phyloP scores from a whole-genome alignment of 2,113 vertebrate species.

The Amblyornis subalaris region DNA sequence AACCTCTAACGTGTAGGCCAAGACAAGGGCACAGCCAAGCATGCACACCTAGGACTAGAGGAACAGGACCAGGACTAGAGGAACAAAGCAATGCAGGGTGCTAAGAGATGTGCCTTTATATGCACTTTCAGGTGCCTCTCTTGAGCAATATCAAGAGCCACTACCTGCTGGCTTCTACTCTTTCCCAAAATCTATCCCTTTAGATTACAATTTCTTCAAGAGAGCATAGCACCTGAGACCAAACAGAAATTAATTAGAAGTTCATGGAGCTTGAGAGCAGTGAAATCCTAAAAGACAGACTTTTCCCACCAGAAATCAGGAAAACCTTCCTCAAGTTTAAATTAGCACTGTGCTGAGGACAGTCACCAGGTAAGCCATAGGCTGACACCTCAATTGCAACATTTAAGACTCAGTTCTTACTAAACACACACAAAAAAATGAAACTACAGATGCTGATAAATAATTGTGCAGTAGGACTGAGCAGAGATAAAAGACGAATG shows the following conservation, averaged over 20 bases:
- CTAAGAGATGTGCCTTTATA: background rate
- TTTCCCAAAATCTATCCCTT: background rate
- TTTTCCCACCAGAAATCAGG: background rate
- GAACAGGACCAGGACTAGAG: background rate
- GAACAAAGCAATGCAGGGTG: background rate
- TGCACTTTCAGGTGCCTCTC: background rate
- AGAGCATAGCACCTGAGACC: background rate
- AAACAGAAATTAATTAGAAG: background rate
- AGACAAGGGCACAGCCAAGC: background rate
- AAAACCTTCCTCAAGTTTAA: background rate
- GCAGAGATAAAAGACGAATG: background rate
- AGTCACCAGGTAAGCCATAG: background rate
- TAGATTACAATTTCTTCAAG: background rate
- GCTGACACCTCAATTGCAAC: background rate
- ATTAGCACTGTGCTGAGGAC: background rate
- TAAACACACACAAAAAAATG: background rate
- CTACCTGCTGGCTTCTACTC: background rate
- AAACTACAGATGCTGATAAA: background rate
- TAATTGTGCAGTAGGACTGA: background rate
- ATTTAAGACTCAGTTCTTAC: background rate
- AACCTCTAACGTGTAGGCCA: background rate
- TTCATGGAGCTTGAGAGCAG: background rate
- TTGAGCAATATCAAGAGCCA: background rate
- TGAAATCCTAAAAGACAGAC: background rate
- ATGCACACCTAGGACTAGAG: background rate